A percentile compares a stretch with the other conserved stretches of the same genome.
Evolutionary conservation across 2,797 vertebrate species (phyloP).

Genomic region (Tolypeutes matacus): DNA sequence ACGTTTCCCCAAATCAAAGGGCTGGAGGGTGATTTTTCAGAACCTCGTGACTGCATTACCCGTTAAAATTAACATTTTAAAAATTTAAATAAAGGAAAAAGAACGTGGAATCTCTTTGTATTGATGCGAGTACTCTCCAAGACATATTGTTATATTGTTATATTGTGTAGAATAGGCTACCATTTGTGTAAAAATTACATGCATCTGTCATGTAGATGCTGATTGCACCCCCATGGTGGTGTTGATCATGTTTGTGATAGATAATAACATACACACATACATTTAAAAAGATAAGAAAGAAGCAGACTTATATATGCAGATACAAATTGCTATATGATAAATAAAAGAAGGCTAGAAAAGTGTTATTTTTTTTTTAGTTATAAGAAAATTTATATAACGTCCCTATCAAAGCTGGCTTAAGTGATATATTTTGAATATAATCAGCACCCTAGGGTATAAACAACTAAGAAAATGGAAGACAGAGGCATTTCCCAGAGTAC

Average conservation of each 20-base stretch:
- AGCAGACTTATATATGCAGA: neutral
- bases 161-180: fast-evolving
- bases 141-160: neutral
- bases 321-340: neutral
- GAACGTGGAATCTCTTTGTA: neutral
- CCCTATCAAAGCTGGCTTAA: neutral
- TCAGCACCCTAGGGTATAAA: no score
- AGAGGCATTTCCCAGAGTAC: no score
- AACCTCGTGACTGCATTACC: neutral
- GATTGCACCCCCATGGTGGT: neutral
- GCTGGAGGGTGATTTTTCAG: neutral
- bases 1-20: neutral
- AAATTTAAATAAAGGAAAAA: neutral
- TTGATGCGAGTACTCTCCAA: neutral
- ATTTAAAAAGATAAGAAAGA: neutral
- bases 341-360: neutral
- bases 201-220: neutral
- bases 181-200: neutral
- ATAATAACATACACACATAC: neutral
- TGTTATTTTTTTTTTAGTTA: neutral
- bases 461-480: no score
- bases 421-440: neutral
- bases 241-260: neutral
- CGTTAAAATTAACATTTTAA: neutral
- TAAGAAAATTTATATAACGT: neutral